phyloP scores from a whole-genome alignment of 2,888 invertebrate genomes.

The Philereme transversata region DNA sequence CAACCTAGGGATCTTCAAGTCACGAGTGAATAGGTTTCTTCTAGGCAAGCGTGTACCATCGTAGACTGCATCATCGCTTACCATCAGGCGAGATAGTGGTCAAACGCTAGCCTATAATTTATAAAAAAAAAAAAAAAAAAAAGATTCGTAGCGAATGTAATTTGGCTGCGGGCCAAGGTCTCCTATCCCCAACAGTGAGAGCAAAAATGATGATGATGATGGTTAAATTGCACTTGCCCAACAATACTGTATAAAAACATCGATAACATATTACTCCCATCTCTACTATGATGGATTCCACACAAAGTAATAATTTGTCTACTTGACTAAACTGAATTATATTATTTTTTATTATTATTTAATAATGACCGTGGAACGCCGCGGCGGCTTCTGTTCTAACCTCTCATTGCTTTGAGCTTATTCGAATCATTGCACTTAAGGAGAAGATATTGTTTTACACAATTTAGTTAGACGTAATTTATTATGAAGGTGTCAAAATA shows the following conservation, averaged over 20 bases:
- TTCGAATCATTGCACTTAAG: conserved; percentile 73
- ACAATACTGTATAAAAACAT: conserved; percentile 16
- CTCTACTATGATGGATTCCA: conserved; percentile 59
- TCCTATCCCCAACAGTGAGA: too few species aligned
- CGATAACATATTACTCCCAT: conserved; percentile 37
- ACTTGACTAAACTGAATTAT: conserved; percentile 83
- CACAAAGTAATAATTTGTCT: conserved; percentile 81
- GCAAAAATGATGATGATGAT: background rate
- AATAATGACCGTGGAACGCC: conserved; percentile 62
- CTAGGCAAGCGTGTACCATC: too few species aligned
- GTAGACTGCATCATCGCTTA: too few species aligned
- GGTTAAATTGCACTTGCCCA: background rate
- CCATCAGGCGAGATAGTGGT: too few species aligned
- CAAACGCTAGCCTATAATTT: too few species aligned
- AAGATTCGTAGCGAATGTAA: too few species aligned
- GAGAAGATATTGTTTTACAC: conserved; percentile 37
- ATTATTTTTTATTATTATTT: conserved; percentile 80
- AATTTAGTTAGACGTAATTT: too few species aligned
- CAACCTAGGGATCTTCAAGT: too few species aligned
- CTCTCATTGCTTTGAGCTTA: conserved; percentile 55
- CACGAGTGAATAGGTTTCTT: too few species aligned
- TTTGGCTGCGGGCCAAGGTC: too few species aligned
- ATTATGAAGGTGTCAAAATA: too few species aligned
- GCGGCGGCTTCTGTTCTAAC: conserved; percentile 71
- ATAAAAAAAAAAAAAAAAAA: too few species aligned